Conservation (phyloP, 2,797 vertebrate genomes). For the Arnoldichthys spilopterus region DNA sequence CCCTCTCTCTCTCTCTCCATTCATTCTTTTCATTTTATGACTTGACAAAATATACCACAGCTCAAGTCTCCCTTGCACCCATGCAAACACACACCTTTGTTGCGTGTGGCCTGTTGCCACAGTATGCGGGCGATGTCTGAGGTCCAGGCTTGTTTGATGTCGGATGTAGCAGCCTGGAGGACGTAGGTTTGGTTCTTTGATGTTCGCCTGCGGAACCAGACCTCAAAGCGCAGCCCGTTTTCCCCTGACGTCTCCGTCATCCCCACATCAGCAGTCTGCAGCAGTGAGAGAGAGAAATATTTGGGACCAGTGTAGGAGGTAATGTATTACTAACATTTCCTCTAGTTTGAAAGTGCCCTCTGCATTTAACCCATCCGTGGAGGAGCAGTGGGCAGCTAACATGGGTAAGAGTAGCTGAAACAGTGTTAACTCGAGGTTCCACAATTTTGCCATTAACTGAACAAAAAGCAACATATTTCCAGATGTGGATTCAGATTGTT, state of each 20-base stretch:
- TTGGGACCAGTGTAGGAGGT: too few relatives aligned
- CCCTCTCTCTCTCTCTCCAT: not conserved
- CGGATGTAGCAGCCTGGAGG: slow-evolving; percentile 82
- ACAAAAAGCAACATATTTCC: too few relatives aligned
- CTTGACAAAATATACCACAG: slow-evolving; percentile 19
- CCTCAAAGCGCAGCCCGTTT: slow-evolving; percentile 87
- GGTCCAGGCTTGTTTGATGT: slow-evolving; percentile 90
- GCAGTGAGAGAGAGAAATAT: not conserved
- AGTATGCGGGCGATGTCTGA: slow-evolving; percentile 87
- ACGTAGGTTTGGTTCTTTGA: slow-evolving; percentile 88
- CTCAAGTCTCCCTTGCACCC: slow-evolving; percentile 27
- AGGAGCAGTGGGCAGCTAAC: too few relatives aligned
- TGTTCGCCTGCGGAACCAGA: slow-evolving; percentile 94
- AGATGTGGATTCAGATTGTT: too few relatives aligned
- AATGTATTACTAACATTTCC: too few relatives aligned
- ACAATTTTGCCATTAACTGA: too few relatives aligned
- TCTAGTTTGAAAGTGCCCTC: too few relatives aligned
- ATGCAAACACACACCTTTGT: slow-evolving; percentile 82
- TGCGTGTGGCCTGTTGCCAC: slow-evolving; percentile 93
- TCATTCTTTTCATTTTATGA: slow-evolving; percentile 6
- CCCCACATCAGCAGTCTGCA: slow-evolving; percentile 92
- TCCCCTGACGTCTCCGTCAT: slow-evolving; percentile 91
- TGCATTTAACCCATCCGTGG: too few relatives aligned
- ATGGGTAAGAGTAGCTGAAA: too few relatives aligned
- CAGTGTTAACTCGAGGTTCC: too few relatives aligned